phyloP scores from a whole-genome alignment of 2,113 vertebrate species.

The Hyla sarda region DNA sequence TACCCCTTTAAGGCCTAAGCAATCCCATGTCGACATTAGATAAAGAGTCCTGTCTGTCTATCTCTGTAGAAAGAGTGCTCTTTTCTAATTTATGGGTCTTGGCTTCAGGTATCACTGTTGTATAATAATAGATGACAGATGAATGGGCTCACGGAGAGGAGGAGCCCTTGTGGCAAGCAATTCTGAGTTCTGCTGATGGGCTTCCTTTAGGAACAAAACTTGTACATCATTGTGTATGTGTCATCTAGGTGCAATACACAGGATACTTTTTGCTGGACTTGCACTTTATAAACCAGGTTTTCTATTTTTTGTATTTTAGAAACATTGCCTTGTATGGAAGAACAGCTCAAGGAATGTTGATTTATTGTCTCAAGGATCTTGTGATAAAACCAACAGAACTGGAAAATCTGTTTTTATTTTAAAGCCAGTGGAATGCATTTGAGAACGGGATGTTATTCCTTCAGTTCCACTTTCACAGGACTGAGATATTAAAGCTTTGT shows the following conservation, averaged over 20 bases:
- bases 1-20: no score
- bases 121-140: background rate
- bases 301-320: conserved; percentile 13
- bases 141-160: background rate
- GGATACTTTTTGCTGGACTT: background rate
- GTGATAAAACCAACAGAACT: conserved; percentile 52
- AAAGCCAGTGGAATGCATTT: conserved; percentile 46
- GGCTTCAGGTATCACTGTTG: no score
- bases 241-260: background rate
- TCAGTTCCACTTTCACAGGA: conserved; percentile 32
- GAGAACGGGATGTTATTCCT: conserved; percentile 38
- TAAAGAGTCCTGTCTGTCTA: no score
- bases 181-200: background rate
- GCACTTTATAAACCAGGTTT: conserved; percentile 1
- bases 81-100: no score
- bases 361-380: conserved; percentile 54
- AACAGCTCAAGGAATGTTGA: conserved; percentile 38
- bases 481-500: background rate
- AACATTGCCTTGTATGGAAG: conserved; percentile 53
- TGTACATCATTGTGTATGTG: background rate
- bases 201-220: background rate
- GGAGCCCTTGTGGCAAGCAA: background rate
- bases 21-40: no score
- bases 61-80: no score
- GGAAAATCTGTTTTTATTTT: conserved; percentile 59